Evolutionary conservation across 1,140 invertebrate species (phyloP).

Genomic region (Eciton burchellii): DNA sequence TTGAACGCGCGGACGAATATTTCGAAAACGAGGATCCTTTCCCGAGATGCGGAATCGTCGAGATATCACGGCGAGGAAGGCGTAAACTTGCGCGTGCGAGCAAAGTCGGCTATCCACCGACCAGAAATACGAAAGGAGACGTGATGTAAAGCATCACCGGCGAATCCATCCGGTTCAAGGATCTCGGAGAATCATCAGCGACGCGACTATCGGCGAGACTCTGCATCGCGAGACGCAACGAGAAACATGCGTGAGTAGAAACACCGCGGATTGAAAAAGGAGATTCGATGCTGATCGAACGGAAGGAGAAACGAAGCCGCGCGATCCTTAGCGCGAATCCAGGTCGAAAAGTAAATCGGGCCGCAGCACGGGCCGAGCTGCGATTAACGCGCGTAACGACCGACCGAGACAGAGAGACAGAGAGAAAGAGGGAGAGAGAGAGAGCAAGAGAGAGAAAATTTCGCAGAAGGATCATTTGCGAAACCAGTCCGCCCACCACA

Average conservation of each 20-base stretch:
- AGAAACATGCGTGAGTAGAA: conserved; percentile 55
- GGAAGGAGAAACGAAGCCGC: conserved; percentile 16
- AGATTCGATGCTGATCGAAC: not conserved
- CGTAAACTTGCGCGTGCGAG: not conserved
- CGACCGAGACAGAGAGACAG: not conserved
- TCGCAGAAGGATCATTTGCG: conserved; percentile 50
- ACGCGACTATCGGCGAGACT: not conserved
- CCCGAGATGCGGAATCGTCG: not conserved
- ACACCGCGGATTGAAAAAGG: conserved; percentile 18
- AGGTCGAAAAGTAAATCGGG: conserved; percentile 41
- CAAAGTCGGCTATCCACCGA: too few relatives aligned
- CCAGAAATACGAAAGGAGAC: not conserved
- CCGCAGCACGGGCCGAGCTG: conserved; percentile 27
- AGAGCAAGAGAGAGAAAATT: conserved; percentile 46
- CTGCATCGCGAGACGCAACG: not conserved
- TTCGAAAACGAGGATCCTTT: not conserved
- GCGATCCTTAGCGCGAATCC: not conserved
- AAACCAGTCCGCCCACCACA: conserved; percentile 63
- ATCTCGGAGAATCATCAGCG: not conserved
- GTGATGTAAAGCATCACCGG: not conserved
- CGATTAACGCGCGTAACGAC: conserved; percentile 58
- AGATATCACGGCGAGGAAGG: not conserved
- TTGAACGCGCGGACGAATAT: not conserved
- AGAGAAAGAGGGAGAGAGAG: too few relatives aligned
- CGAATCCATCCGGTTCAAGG: not conserved